Conservation (phyloP, 2,113 vertebrate species). For the Sander vitreus region DNA sequence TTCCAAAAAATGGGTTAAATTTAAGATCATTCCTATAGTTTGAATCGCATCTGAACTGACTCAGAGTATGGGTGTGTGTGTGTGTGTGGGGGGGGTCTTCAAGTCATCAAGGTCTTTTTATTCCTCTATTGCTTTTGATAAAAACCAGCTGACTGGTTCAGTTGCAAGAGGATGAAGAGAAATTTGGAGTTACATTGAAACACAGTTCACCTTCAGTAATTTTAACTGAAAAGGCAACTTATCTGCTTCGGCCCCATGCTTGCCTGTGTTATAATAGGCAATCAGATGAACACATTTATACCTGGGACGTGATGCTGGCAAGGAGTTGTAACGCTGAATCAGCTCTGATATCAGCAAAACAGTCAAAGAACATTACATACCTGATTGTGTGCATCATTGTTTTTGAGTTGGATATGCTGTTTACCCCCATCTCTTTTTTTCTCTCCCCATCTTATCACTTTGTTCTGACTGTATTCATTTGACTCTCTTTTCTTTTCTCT, state of each 20-base stretch:
- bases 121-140: slow-evolving; percentile 5
- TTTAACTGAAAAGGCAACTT: slow-evolving; percentile 43
- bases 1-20: slow-evolving; percentile 19
- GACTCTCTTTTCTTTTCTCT: slow-evolving; percentile 6
- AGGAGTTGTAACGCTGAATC: slow-evolving; percentile 28
- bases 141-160: slow-evolving; percentile 23
- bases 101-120: slow-evolving; percentile 32
- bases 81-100: neutral
- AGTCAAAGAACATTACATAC: slow-evolving; percentile 54
- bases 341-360: slow-evolving; percentile 51
- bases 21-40: slow-evolving; percentile 23
- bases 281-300: slow-evolving; percentile 55
- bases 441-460: slow-evolving; percentile 10
- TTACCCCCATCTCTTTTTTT: slow-evolving; percentile 35
- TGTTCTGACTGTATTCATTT: slow-evolving; percentile 12
- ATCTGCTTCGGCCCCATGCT: slow-evolving; percentile 35
- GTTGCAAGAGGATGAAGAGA: slow-evolving; percentile 12
- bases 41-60: slow-evolving; percentile 18
- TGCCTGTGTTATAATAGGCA: slow-evolving; percentile 44
- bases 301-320: slow-evolving; percentile 36
- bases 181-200: slow-evolving; percentile 22
- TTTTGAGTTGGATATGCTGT: slow-evolving; percentile 41
- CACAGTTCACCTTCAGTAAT: slow-evolving; percentile 47
- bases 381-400: slow-evolving; percentile 65
- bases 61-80: neutral